Evolutionary conservation across 1,140 invertebrate species (phyloP).

Genomic region (Drosophila pectinifera): DNA sequence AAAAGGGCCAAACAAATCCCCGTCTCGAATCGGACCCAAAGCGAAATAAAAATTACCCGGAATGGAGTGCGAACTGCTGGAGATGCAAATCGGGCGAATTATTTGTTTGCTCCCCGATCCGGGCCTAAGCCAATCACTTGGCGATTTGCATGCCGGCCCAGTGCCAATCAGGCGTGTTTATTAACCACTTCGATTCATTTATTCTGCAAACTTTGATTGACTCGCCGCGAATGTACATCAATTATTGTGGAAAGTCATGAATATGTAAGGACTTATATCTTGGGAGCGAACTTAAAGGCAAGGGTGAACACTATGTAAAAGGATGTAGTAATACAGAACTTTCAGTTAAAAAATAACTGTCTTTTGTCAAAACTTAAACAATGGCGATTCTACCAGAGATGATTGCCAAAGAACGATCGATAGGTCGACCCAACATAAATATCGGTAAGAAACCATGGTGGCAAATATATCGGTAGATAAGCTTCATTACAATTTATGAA

Average conservation of each 20-base stretch:
- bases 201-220: conserved; percentile 12
- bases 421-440: no score
- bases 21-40: conserved; percentile 13
- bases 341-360: no score
- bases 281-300: no score
- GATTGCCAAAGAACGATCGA: no score
- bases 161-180: conserved; percentile 28
- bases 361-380: no score
- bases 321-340: no score
- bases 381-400: no score
- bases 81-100: conserved; percentile 33
- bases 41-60: conserved; percentile 18
- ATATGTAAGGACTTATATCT: no score
- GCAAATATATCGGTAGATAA: no score
- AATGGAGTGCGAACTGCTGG: conserved; percentile 39
- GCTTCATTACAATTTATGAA: no score
- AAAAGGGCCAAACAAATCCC: conserved; percentile 12
- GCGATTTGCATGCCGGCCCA: conserved; percentile 20
- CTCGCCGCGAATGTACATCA: background rate
- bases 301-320: no score
- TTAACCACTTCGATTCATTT: conserved; percentile 33
- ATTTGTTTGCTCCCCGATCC: conserved; percentile 13
- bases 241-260: background rate
- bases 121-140: conserved; percentile 11
- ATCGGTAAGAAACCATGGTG: no score